These are phyloP conservation scores for Scopus umbretta DNA, from an alignment of 2,113 vertebrate species.

Conservation along the genomic window DNA sequence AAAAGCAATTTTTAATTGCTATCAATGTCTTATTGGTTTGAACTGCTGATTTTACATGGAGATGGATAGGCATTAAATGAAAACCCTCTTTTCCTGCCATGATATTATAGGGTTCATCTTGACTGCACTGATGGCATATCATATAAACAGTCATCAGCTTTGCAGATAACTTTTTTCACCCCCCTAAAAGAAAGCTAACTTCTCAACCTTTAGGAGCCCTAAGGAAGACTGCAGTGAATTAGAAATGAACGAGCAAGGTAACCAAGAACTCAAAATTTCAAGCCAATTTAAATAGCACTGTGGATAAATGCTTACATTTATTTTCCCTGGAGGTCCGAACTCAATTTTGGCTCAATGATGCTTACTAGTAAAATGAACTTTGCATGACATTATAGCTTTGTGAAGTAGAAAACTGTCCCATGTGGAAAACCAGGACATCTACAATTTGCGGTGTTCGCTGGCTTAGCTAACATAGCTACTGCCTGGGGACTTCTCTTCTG, in stretches of 20 bases:
- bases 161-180: not conserved
- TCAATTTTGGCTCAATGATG: slow-evolving; percentile 50
- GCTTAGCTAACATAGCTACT: not conserved
- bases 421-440: not conserved
- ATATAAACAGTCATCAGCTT: not conserved
- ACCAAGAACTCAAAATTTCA: slow-evolving; percentile 17
- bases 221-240: not conserved
- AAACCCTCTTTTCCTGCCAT: not conserved
- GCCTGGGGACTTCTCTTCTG: not conserved
- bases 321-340: not conserved
- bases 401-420: not conserved
- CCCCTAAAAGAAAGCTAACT: not conserved
- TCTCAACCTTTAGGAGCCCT: not conserved
- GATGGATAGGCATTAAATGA: not conserved
- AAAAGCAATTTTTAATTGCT: not conserved
- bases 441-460: not conserved
- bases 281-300: not conserved
- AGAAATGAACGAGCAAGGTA: not conserved
- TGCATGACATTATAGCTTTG: not conserved
- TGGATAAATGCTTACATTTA: not conserved
- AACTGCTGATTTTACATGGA: not conserved
- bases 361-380: slow-evolving; percentile 57
- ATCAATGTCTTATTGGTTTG: not conserved
- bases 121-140: not conserved
- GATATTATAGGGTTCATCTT: not conserved